Evolutionary conservation across 2,888 invertebrate species (phyloP), one percentile per base, ranked within the genome.

Genomic region (Tortrix viridana): DNA sequence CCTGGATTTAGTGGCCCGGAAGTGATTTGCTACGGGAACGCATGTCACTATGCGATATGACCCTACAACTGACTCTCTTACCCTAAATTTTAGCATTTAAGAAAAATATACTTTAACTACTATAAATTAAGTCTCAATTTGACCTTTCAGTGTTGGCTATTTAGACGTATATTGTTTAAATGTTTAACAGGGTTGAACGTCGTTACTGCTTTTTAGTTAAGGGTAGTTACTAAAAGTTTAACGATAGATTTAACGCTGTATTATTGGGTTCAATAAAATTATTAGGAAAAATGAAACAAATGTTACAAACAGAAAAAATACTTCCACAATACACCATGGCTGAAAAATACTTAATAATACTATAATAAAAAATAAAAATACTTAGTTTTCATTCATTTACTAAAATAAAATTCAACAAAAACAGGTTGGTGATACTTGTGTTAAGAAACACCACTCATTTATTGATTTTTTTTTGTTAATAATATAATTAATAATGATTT

Each of bases 11-110:
- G 92, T 92, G 92, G 92, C 76, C 88, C 91, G 91, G 91, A 92
- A 92, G 89, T 90, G 92, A 92, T 91, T 91, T 91, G 92, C 90
- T 84, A 90, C 91, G 91, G 90, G 90, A 91, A 90, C 87, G 87
- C 86, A 89, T 88, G 88, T 85, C 82, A 77, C 72, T 79, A 71
- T 70, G 74, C 82, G 88, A 86, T 86, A 86, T 88, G 87, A 85
- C 89, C 87, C 89, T 83, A 80, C 79, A 76, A 82, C 80, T 85
- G 85, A 85, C 83, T 83, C 86, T 79, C 81, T 82, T 72, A 84
- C 84, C 85, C 75, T 78, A 80, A 68, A 71, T 70, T 72, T 74
- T 69, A 70, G 65, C 62, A 58, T 69, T 68, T 72, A 79, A 75
- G 77, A 69, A 88, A 83, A 78, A 71, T 78, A 69, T 71, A 82